These are phyloP conservation scores for Erebia palarica DNA, from an alignment of 2,888 invertebrate species.

Conservation along the genomic window DNA sequence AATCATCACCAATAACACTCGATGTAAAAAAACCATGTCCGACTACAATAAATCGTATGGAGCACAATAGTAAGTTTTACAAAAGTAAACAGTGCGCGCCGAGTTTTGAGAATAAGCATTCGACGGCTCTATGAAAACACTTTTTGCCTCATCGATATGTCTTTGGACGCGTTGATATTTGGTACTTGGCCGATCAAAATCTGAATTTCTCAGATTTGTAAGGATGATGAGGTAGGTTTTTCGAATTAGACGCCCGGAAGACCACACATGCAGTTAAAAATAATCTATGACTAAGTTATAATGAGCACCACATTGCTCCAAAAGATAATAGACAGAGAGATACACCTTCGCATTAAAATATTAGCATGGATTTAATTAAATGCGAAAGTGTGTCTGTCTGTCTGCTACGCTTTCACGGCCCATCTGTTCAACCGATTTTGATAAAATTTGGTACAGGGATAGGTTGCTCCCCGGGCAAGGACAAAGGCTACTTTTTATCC, in stretches of 20 bases:
- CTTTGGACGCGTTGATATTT: slow-evolving; percentile 16
- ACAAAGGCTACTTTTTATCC: too few species aligned
- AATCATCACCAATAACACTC: slow-evolving; percentile 69
- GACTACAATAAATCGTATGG: slow-evolving; percentile 61
- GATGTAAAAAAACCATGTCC: slow-evolving; percentile 51
- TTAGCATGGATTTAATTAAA: too few species aligned
- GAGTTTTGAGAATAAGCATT: slow-evolving; percentile 52
- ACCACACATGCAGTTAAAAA: slow-evolving; percentile 17
- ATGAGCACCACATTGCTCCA: too few species aligned
- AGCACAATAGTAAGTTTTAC: slow-evolving; percentile 67
- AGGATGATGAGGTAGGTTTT: slow-evolving; percentile 6
- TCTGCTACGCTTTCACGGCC: too few species aligned
- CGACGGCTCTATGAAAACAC: slow-evolving; percentile 54
- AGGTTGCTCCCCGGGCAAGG: too few species aligned
- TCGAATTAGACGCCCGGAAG: slow-evolving; percentile 1
- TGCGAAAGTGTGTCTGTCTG: too few species aligned
- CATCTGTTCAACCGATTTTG: too few species aligned
- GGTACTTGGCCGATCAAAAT: slow-evolving; percentile 21
- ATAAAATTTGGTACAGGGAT: too few species aligned
- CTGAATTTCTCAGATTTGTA: slow-evolving; percentile 22
- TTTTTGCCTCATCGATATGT: slow-evolving; percentile 27
- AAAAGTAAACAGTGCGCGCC: slow-evolving; percentile 65
- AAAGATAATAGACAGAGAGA: too few species aligned
- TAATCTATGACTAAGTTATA: background rate
- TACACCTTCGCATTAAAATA: too few species aligned